Evolutionary conservation across 2,797 vertebrate genomes (phyloP).

Genomic region (Thalassophryne amazonica): DNA sequence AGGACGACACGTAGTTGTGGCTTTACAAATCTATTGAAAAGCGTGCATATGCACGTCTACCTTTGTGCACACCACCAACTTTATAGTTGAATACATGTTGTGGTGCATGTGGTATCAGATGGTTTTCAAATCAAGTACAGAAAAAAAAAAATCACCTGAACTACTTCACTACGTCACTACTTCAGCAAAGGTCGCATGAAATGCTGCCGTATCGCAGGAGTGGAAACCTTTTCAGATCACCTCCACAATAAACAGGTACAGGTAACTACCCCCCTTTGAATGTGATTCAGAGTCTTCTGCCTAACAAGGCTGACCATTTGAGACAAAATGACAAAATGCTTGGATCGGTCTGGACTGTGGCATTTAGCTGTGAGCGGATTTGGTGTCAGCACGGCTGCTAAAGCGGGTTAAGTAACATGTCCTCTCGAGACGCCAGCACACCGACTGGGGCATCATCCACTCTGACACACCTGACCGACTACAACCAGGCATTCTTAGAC

Average conservation of each 20-base stretch:
- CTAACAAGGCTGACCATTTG: neutral
- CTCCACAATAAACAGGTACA: neutral
- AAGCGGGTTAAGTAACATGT: conserved; percentile 31
- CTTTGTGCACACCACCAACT: no score
- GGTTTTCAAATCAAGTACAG: no score
- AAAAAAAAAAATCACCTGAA: neutral
- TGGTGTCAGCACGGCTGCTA: conserved; percentile 10
- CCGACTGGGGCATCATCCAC: conserved; percentile 10
- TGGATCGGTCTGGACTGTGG: neutral
- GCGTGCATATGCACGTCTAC: no score
- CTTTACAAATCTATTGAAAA: no score
- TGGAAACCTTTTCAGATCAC: neutral
- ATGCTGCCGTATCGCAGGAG: neutral
- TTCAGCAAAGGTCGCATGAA: neutral
- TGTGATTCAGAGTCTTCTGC: neutral
- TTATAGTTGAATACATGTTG: no score
- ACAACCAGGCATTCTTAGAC: conserved; percentile 51
- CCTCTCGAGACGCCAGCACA: conserved; percentile 12
- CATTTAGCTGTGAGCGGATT: neutral
- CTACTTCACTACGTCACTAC: no score
- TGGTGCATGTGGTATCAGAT: no score
- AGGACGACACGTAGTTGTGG: no score
- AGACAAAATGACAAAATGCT: neutral
- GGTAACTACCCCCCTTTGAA: neutral
- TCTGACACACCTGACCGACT: conserved; percentile 40